Evolutionary conservation across 2,888 invertebrate species (phyloP).

Genomic region (Neoitamus cyanurus): DNA sequence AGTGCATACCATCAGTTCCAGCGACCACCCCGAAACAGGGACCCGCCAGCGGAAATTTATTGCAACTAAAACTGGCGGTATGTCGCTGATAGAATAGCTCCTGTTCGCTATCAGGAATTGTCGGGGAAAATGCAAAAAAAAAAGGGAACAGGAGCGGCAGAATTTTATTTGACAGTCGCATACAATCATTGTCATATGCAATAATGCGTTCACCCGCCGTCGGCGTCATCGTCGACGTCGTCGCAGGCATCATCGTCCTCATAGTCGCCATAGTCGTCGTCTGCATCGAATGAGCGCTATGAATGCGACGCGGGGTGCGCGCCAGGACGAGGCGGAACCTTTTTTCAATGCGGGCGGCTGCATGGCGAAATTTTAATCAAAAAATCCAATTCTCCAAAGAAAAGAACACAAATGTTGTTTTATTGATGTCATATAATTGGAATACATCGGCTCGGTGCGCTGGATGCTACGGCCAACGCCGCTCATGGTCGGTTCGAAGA

Average conservation of each 20-base stretch:
- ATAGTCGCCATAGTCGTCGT: not conserved
- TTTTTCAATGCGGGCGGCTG: constrained; percentile 13
- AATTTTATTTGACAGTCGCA: constrained; percentile 42
- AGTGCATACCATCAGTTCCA: not conserved
- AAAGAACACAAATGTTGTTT: constrained; percentile 25
- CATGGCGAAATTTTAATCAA: constrained; percentile 24
- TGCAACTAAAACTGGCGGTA: constrained; percentile 26
- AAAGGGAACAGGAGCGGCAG: not conserved
- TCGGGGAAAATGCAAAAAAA: not conserved
- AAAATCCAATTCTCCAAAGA: constrained; percentile 42
- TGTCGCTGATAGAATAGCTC: constrained; percentile 26
- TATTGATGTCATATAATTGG: constrained; percentile 43
- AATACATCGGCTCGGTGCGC: constrained; percentile 20
- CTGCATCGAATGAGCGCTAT: not conserved
- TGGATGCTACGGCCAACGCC: not conserved
- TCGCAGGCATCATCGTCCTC: not conserved
- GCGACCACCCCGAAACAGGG: not conserved
- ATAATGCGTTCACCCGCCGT: constrained; percentile 35
- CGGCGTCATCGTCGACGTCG: constrained; percentile 19
- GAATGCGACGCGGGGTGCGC: not conserved
- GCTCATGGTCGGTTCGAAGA: too few species aligned
- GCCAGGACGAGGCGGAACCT: not conserved
- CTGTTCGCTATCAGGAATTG: constrained; percentile 18
- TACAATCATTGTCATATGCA: constrained; percentile 42
- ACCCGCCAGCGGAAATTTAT: not conserved